Base-by-base conservation (phyloP, 2,113 vertebrate genomes). In the Sarotherodon lohbergeri region DNA sequence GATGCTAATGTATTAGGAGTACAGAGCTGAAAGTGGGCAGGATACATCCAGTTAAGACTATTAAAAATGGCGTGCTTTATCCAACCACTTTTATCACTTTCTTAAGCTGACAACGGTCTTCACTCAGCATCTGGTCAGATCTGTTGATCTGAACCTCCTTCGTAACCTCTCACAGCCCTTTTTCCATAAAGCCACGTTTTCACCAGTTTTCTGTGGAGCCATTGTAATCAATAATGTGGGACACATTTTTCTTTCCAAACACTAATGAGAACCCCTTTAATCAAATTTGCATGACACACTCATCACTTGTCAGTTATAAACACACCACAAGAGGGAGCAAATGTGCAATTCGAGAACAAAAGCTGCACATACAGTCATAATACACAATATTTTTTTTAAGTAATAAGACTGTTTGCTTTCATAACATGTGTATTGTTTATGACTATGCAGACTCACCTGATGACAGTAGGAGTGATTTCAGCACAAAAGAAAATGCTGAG, bases 401-500 rank as follows among this genome's bases (percentile, higher is more conserved):
- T 52, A 78, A n/a, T 50, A 34, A 34, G 46, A 13, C 11, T n/a
- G 46, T 34, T 32, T 34, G 27, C 27, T 78, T 78, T 32, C 27
- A n/a, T 52, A n/a, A 78, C 46, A 2, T 32, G 16, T 52, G 46
- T 78, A 11, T n/a, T 78, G 46, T 27, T 78, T 57, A 68, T 81
- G 57, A 61, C 5, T 14, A 9, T 9, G 12, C 36, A 7, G 92
- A 36, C 97, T 95, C 89, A 99, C 98, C 99, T 98, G 96, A 99
- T 99, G 27, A 99, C 99, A 0, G 99, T 99, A 6, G 99, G 99
- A 5, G 98, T 98, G 95, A 99, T 98, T 96, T 99, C 99, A 3
- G 98, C 98, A 80, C 99, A 99, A 94, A 99, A 99, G 96, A 99
- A 99, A 41, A 99, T 98, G 50, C 99, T 99, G 92, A 99, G 98